Evolutionary conservation across 2,888 invertebrate genomes (phyloP), one percentile per base, ranked within the genome.

Genomic region (Mechanitis mazaeus): DNA sequence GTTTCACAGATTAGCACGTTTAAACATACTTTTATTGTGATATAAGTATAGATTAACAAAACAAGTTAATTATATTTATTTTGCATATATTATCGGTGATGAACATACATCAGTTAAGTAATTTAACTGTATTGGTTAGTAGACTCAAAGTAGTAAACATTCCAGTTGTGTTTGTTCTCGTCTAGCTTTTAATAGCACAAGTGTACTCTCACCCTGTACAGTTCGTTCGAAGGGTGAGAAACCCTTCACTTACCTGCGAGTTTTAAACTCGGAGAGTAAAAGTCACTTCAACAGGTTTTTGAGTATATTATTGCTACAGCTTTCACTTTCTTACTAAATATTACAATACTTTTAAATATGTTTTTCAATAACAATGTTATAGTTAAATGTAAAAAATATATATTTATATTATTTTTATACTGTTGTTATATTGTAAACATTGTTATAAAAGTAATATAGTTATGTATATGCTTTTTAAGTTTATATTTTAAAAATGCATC

Each of bases 101-200:
- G 20, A 47, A n/a, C 28, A 47, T n/a, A 47, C 47, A 47, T 3
- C n/a, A n/a, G 47, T 47, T 47, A 47, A 47, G 47, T 47, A n/a
- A 47, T 47, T 47, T n/a, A 47, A 47, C 20, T 28, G 47, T 47
- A 28, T 12, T 47, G 20, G 47, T 6, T 47, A 20, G 47, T 47
- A n/a, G n/a, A 5, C 3, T 47, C 47, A 75, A 80, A 73, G 77
- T 72, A 71, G 78, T 75, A 76, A 71, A 78, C 85, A 87, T 87
- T 85, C 87, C 85, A 75, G 68, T 45, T 70, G 75, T 78, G 76
- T 85, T 83, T 85, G 83, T 81, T 78, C 78, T 77, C 77, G 78
- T 81, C 82, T 82, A 83, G 80, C 75, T 87, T 87, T 84, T 90
- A 87, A 88, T 87, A 86, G 87, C 82, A 85, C 85, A 87, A 88